A percentile compares a stretch with the other conserved stretches of the same genome.
These are phyloP conservation scores for Dioctria linearis DNA, from an alignment of 2,888 invertebrate genomes.

Conservation along the genomic window DNA sequence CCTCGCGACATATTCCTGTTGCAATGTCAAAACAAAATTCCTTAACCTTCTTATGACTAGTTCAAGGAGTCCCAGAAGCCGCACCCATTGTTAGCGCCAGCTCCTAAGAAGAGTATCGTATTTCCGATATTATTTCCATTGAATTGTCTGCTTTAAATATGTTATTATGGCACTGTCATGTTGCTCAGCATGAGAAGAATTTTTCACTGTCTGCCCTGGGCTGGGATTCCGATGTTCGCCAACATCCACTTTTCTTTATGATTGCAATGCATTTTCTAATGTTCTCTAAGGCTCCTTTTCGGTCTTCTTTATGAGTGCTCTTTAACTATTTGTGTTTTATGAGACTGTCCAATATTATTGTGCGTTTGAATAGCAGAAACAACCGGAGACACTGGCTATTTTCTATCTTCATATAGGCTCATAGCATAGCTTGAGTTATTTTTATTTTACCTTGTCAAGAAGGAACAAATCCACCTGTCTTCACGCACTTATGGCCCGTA, in stretches of 20 bases:
- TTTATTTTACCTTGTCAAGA: constrained; percentile 47
- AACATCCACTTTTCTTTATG: constrained; percentile 45
- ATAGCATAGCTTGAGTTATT: constrained; percentile 38
- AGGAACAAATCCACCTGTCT: constrained; percentile 51
- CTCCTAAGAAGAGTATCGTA: constrained; percentile 20
- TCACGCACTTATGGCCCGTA: constrained; percentile 38
- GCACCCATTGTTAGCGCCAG: constrained; percentile 53
- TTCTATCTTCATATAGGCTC: not conserved
- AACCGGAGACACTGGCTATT: constrained; percentile 3
- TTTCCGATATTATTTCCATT: constrained; percentile 50
- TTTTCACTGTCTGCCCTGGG: constrained; percentile 17
- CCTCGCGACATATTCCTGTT: constrained; percentile 26
- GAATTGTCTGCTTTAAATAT: constrained; percentile 52
- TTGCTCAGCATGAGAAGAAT: constrained; percentile 42
- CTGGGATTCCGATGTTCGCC: constrained; percentile 10
- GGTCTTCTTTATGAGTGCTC: constrained; percentile 52
- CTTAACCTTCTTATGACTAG: constrained; percentile 11
- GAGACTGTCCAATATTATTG: constrained; percentile 49
- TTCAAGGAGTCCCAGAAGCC: constrained; percentile 15
- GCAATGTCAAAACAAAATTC: constrained; percentile 39
- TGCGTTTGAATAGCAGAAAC: constrained; percentile 33
- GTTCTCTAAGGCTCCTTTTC: constrained; percentile 52
- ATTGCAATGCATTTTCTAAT: constrained; percentile 48
- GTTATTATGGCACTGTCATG: constrained; percentile 51
- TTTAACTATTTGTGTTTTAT: constrained; percentile 52